Percentiles rank a stretch among this genome's conserved stretches.
Evolutionary conservation across 2,797 vertebrate species (phyloP).

Genomic region (Ctenopoma kingsleyae): DNA sequence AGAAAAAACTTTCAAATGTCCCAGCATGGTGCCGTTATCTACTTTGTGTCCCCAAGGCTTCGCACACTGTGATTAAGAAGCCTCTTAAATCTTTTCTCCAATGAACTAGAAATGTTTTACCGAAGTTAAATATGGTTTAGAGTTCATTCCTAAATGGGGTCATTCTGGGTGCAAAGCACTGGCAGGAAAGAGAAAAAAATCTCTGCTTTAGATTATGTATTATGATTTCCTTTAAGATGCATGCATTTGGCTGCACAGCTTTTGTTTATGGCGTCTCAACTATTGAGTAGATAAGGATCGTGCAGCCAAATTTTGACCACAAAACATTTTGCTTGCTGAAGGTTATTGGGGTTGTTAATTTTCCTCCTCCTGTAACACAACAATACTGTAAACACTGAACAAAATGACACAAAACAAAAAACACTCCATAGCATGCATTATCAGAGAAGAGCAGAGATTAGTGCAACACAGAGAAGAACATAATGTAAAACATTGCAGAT

Average conservation of each 20-base stretch:
- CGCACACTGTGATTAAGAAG: constrained; percentile 54
- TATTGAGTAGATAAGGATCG: constrained; percentile 28
- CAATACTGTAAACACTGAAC: neutral
- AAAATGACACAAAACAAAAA: neutral
- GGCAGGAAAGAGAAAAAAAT: constrained; percentile 1
- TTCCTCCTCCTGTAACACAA: neutral
- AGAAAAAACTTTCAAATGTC: constrained; percentile 39
- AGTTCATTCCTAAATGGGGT: constrained; percentile 52
- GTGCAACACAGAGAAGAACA: constrained; percentile 12
- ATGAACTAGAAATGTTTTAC: constrained; percentile 46
- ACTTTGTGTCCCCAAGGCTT: constrained; percentile 43
- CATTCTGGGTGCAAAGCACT: constrained; percentile 38
- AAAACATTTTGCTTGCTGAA: constrained; percentile 5
- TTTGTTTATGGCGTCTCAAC: constrained; percentile 29
- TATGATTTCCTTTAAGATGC: constrained; percentile 23
- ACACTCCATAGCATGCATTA: neutral
- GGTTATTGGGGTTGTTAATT: constrained; percentile 18
- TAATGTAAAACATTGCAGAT: constrained; percentile 27
- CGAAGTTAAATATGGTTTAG: constrained; percentile 50
- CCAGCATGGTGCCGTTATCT: constrained; percentile 43
- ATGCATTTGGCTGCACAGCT: constrained; percentile 22
- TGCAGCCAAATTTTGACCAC: constrained; percentile 22
- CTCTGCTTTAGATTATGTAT: constrained; percentile 44
- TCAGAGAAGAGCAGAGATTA: constrained; percentile 17
- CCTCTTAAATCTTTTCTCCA: constrained; percentile 42